Evolutionary conservation across 2,113 vertebrate species (phyloP).

Genomic region (Cephalophus harveyi): DNA sequence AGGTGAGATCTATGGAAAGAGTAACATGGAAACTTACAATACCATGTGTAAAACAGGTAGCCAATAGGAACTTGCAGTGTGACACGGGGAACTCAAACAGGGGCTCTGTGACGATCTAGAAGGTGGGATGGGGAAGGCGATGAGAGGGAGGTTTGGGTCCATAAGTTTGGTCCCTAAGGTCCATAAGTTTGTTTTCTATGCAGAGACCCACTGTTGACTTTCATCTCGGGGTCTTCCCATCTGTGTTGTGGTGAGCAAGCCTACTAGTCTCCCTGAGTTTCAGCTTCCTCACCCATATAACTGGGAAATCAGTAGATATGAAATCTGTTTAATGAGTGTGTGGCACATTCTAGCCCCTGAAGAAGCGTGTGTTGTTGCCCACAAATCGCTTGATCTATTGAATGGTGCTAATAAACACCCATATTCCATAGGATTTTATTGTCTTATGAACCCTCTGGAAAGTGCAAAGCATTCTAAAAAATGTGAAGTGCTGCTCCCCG

Average conservation of each 20-base stretch:
- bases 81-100: background rate
- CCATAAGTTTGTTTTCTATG: background rate
- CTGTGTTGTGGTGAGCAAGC: background rate
- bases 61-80: background rate
- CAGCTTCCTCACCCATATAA: background rate
- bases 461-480: background rate
- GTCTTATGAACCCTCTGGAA: background rate
- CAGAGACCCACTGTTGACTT: background rate
- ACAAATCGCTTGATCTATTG: background rate
- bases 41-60: background rate
- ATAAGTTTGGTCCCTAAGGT: background rate
- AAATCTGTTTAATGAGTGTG: background rate
- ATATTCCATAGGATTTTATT: background rate
- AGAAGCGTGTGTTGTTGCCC: background rate
- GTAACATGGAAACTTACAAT: background rate
- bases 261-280: background rate
- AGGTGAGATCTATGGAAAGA: background rate
- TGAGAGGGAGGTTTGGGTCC: background rate
- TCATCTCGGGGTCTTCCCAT: background rate
- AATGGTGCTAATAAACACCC: background rate
- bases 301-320: background rate
- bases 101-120: background rate
- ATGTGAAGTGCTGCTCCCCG: background rate
- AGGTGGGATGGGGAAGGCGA: background rate
- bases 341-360: background rate